These are phyloP conservation scores for Ophioninae sp. DNA, from an alignment of 2,888 invertebrate species.

Conservation along the genomic window DNA sequence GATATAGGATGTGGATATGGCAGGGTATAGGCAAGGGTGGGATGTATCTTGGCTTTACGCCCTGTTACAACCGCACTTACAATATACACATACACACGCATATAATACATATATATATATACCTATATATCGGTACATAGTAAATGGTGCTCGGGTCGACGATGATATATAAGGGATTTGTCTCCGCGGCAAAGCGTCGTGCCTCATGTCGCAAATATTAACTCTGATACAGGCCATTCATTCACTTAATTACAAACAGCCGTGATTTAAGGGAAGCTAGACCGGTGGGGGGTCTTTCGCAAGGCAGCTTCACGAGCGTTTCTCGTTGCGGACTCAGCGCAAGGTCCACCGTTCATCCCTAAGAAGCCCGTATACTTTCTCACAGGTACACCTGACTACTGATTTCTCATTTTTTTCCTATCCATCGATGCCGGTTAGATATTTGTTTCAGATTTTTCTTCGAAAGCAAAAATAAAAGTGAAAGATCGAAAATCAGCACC, in stretches of 20 bases:
- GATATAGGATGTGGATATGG: slow-evolving; percentile 38
- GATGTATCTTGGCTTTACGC: slow-evolving; percentile 37
- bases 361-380: background rate
- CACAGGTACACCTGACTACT: background rate
- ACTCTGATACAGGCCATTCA: slow-evolving; percentile 81
- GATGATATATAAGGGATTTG: slow-evolving; percentile 81
- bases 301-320: background rate
- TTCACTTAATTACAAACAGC: slow-evolving; percentile 81
- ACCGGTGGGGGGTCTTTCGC: slow-evolving; percentile 75
- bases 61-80: slow-evolving; percentile 31
- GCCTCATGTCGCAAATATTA: slow-evolving; percentile 81
- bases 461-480: too few relatives aligned
- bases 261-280: slow-evolving; percentile 80
- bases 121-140: background rate
- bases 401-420: background rate
- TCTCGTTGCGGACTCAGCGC: slow-evolving; percentile 1
- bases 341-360: slow-evolving; percentile 3
- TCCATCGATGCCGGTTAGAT: background rate
- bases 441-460: too few relatives aligned
- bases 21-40: slow-evolving; percentile 10
- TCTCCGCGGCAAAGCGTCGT: slow-evolving; percentile 79
- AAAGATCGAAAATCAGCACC: background rate
- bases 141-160: slow-evolving; percentile 53
- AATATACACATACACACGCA: slow-evolving; percentile 18
- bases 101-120: background rate